Evolutionary conservation across 2,888 invertebrate genomes (phyloP).

Genomic region (Drosophila ochracea): DNA sequence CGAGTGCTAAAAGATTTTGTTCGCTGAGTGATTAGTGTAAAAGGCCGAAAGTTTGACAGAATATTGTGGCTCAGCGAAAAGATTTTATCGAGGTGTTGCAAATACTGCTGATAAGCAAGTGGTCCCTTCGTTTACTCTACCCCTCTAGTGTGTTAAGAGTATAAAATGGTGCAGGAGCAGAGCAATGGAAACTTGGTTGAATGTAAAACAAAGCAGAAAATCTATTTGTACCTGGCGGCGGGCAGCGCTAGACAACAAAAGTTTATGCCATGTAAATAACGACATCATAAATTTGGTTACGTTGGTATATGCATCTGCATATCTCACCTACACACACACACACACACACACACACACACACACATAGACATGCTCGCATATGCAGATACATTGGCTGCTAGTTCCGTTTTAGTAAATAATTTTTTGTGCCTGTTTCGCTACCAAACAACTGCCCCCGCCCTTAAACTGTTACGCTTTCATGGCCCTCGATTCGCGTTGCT

Average conservation of each 20-base stretch:
- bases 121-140: conserved; percentile 7
- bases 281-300: conserved; percentile 79
- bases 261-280: conserved; percentile 81
- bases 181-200: conserved; percentile 30
- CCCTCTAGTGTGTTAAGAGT: conserved; percentile 22
- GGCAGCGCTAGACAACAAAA: conserved; percentile 56
- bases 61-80: neutral
- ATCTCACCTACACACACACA: conserved; percentile 48
- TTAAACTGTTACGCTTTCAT: conserved; percentile 69
- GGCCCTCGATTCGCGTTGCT: conserved; percentile 38
- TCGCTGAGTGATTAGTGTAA: neutral
- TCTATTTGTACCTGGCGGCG: conserved; percentile 70
- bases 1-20: neutral
- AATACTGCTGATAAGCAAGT: neutral
- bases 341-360: conserved; percentile 5
- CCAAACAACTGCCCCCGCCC: conserved; percentile 33
- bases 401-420: conserved; percentile 68
- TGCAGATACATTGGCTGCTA: conserved; percentile 48
- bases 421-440: conserved; percentile 37
- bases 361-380: conserved; percentile 12
- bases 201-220: conserved; percentile 76
- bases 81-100: neutral
- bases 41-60: neutral
- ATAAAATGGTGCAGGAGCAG: conserved; percentile 17
- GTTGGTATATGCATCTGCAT: conserved; percentile 46